Evolutionary conservation across 2,888 invertebrate genomes (phyloP), one percentile per base, ranked within the genome.

Genomic region (Crepidodera aurea): DNA sequence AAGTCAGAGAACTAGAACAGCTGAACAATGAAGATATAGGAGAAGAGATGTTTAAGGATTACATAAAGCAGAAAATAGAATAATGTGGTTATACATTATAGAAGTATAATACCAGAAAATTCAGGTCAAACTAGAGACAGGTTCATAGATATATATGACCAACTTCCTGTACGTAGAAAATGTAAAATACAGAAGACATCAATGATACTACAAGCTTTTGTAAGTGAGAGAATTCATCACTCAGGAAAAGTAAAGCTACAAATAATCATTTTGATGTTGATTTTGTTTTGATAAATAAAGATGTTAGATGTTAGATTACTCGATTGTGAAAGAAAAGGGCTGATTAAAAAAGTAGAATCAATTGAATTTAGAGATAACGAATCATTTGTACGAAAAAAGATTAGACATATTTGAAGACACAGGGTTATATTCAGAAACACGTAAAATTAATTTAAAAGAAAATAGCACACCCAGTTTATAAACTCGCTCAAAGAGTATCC

Each of bases 101-200:
- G 29, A 29, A 29, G 10, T 8, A 29, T 5, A 10, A 8, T 5
- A 8, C 4, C 8, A 29, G 10, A 3, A 29, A 29, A 29, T 29
- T 29, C 29, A 29, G 10, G 29, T 8, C 29, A 29, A 29, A 10
- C 7, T 25, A 13, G 46, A 46, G 22, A 13, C 25, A 25, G 46
- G 46, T 10, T 46, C 19, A 13, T 22, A 46, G 25, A 25, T 67
- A 40, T 72, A 13, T 29, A 29, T 8, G 8, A 29, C 29, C 4
- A 7, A 25, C 3, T 25, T 5, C 25, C 25, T 7, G 3, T 25
- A 25, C 4, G 10, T 29, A 8, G 10, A 29, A 29, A 10, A 29
- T 8, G 10, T 8, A 29, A 10, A 8, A 29, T 29, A 8, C 29
- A 29, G 29, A 29, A 29, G 29, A 29, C 29, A 29, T 7, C 29